These are phyloP conservation scores for Falco punctatus DNA, from an alignment of 2,113 vertebrate genomes.

Conservation along the genomic window DNA sequence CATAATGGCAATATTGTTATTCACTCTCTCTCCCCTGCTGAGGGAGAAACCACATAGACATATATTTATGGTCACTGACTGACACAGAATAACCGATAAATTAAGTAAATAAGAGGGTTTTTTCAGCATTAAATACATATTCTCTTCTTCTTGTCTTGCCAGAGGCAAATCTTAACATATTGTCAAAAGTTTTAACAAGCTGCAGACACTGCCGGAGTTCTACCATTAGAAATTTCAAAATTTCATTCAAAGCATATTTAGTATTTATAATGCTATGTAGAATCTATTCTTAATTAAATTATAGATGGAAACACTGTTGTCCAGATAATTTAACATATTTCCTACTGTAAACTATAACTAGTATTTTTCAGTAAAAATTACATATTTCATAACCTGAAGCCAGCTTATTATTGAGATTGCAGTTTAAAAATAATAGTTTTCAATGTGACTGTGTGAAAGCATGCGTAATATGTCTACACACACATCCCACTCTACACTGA, in stretches of 20 bases:
- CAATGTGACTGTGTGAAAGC: not conserved
- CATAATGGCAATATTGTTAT: not conserved
- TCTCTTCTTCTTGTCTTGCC: not conserved
- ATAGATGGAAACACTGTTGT: not conserved
- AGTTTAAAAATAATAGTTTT: not conserved
- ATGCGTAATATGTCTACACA: not conserved
- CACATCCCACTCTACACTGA: rapidly evolving
- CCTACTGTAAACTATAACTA: not conserved
- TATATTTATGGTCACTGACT: not conserved
- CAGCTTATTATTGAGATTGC: not conserved
- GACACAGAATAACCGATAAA: not conserved
- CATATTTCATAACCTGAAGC: not conserved
- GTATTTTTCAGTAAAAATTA: not conserved
- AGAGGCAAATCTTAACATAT: not conserved
- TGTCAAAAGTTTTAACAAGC: not conserved
- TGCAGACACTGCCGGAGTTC: not conserved
- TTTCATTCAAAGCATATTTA: not conserved
- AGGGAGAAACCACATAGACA: not conserved
- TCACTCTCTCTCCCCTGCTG: not conserved
- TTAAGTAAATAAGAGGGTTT: not conserved
- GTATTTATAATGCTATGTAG: not conserved
- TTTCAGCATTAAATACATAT: not conserved
- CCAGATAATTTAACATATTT: not conserved
- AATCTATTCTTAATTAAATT: not conserved
- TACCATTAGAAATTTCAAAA: not conserved